phyloP scores from a whole-genome alignment of 2,797 vertebrate species.

The Simalia tracyae region DNA sequence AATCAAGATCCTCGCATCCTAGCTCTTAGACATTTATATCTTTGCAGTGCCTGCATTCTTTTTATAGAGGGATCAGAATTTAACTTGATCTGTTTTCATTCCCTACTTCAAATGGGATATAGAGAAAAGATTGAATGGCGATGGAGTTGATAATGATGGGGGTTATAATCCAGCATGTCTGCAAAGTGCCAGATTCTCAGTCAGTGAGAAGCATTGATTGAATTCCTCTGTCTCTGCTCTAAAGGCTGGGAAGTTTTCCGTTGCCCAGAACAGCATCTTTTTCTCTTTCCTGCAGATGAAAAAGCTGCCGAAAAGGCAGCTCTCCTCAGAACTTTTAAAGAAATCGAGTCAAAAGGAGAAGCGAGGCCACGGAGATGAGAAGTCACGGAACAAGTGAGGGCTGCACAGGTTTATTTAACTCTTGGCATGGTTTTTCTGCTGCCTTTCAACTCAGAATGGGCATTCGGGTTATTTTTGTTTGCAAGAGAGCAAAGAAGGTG shows the following conservation, averaged over 20 bases:
- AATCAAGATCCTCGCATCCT: not conserved
- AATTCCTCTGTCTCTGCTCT: not conserved
- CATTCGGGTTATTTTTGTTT: no score
- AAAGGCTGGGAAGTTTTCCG: not conserved
- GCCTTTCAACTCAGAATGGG: no score
- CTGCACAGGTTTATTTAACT: not conserved
- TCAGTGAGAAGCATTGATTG: not conserved
- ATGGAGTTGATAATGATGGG: no score
- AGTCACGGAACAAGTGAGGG: constrained; percentile 82
- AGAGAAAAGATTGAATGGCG: no score
- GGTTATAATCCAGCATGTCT: no score
- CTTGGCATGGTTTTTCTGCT: not conserved
- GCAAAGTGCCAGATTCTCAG: not conserved
- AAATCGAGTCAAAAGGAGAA: constrained; percentile 86
- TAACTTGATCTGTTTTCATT: not conserved
- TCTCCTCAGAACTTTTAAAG: constrained; percentile 74
- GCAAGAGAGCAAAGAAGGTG: no score
- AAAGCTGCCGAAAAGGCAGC: constrained; percentile 79
- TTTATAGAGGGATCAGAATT: not conserved
- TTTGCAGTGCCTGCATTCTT: not conserved
- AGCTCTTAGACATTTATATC: not conserved
- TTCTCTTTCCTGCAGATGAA: constrained; percentile 74
- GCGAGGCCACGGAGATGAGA: constrained; percentile 83
- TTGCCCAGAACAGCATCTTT: not conserved
- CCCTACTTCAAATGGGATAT: no score